phyloP scores from a whole-genome alignment of 2,888 invertebrate genomes.

The Agapostemon virescens region DNA sequence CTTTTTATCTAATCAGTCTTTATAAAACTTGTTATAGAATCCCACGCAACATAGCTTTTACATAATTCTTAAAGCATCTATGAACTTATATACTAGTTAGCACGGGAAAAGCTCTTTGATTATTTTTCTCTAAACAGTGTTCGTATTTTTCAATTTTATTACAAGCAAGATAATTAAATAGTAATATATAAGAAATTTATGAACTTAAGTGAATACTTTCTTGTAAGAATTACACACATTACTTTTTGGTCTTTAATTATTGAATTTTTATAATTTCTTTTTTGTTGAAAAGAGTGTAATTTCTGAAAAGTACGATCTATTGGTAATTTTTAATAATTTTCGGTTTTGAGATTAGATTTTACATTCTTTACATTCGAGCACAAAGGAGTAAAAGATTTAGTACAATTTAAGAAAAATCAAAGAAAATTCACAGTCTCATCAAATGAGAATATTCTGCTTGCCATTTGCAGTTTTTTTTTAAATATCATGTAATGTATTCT shows the following conservation, averaged over 20 bases:
- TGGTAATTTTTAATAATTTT: conserved; percentile 21
- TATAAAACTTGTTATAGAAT: conserved; percentile 67
- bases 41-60: conserved; percentile 45
- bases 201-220: conserved; percentile 26
- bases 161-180: conserved; percentile 42
- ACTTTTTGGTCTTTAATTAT: conserved; percentile 18
- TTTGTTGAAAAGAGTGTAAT: background rate
- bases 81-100: conserved; percentile 60
- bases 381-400: conserved; percentile 24
- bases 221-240: conserved; percentile 28
- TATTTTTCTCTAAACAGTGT: conserved; percentile 30
- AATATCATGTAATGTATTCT: conserved; percentile 40
- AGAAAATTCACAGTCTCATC: conserved; percentile 25
- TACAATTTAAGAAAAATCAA: conserved; percentile 21
- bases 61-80: conserved; percentile 54
- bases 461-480: conserved; percentile 32
- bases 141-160: conserved; percentile 40
- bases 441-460: conserved; percentile 31
- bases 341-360: conserved; percentile 22
- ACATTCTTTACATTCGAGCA: conserved; percentile 11
- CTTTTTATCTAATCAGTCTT: conserved; percentile 73
- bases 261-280: conserved; percentile 18
- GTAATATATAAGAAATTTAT: conserved; percentile 43
- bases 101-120: conserved; percentile 51
- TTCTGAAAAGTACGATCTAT: conserved; percentile 1